These are phyloP conservation scores for Agelaius tricolor DNA, from an alignment of 2,113 vertebrate genomes.

Conservation along the genomic window DNA sequence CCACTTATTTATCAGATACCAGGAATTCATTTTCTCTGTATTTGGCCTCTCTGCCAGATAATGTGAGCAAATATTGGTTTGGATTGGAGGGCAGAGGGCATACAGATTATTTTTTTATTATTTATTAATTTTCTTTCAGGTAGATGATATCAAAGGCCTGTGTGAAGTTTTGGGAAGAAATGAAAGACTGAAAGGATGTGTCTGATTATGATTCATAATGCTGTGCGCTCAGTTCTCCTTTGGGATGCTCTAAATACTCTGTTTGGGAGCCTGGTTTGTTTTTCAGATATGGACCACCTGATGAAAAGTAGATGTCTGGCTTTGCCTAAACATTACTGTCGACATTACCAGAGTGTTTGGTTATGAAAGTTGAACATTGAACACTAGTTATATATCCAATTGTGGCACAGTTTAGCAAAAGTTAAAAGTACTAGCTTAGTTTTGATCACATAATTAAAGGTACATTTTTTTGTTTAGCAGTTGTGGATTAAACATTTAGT, in stretches of 20 bases:
- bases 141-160: not conserved
- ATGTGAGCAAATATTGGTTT: slow-evolving; percentile 25
- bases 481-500: not conserved
- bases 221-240: not conserved
- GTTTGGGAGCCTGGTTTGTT: not conserved
- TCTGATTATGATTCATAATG: not conserved
- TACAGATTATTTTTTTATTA: not conserved
- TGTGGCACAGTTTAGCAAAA: not conserved
- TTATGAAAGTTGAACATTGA: not conserved
- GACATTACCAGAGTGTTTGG: not conserved
- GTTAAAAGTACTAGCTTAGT: not conserved
- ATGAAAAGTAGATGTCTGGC: not conserved
- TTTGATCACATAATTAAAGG: not conserved
- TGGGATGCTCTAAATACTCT: not conserved
- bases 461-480: not conserved
- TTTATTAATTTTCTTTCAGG: not conserved
- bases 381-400: not conserved
- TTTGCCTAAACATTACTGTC: not conserved
- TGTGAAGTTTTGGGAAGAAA: not conserved
- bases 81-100: not conserved
- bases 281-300: not conserved
- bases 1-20: slow-evolving; percentile 29
- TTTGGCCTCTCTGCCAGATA: slow-evolving; percentile 32
- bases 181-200: not conserved
- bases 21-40: slow-evolving; percentile 7